Evolutionary conservation across 2,888 invertebrate genomes (phyloP), one percentile per base, ranked within the genome.

Genomic region (Leptopilina myrica): DNA sequence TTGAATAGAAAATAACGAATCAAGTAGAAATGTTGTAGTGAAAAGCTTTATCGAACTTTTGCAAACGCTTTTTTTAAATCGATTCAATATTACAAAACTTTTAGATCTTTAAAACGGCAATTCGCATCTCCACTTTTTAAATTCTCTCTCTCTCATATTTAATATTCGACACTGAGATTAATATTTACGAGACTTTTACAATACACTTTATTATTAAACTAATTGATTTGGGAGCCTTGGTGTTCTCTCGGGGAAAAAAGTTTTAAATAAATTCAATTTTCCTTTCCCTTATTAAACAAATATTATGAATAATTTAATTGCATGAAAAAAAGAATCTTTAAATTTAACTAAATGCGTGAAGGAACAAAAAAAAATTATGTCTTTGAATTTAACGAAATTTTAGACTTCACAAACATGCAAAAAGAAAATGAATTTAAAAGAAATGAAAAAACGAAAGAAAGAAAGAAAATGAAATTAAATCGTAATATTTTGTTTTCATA

Each of bases 201-300:
- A 73, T 59, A 73, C 56, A 12, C 7, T 33, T 73, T 40, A 73
- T 26, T 20, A 56, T 73, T 73, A 53, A 43, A 73, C 40, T 56
- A 73, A 73, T n/a, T 73, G 56, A 73, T 73, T 73, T 53, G 56
- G 73, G 73, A 73, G 73, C 40, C 73, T 8, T 73, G 73, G 73
- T 73, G 73, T 56, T 73, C 73, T 56, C 73, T 73, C n/a, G 33
- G 56, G 56, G 15, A 40, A 73, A 33, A 40, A 73, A 73, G 56
- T 33, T 26, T 9, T 40, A 73, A 73, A n/a, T 33, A 9, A 49
- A 43, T 7, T 43, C 12, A 1, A 49, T 5, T 43, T 43, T 43
- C 7, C 7, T 43, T 43, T 7, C 43, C 43, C 43, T 43, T 43
- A 43, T 43, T 0, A 43, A 43, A 43, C 43, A 43, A 43, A 43